Evolutionary conservation across 2,113 vertebrate species (phyloP).

Genomic region (Microcebus lehilahytsara): DNA sequence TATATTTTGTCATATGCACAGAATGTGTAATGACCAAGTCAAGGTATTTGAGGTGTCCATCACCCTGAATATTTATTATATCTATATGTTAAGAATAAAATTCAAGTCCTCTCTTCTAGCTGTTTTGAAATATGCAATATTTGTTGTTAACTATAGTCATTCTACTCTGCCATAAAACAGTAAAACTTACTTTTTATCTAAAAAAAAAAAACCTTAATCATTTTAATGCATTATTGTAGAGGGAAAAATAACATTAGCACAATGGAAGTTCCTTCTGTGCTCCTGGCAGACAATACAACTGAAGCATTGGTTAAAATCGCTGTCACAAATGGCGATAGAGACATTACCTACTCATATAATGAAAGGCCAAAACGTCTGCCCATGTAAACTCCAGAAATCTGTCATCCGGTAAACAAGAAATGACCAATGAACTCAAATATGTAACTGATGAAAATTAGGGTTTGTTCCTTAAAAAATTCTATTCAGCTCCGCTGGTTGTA

Average conservation of each 20-base stretch:
- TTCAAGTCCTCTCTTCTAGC: too few species aligned
- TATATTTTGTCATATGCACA: too few species aligned
- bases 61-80: too few species aligned
- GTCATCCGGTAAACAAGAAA: slow-evolving; percentile 41
- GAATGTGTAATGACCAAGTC: too few species aligned
- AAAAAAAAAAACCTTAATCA: background rate
- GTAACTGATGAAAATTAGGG: slow-evolving; percentile 67
- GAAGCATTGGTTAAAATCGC: background rate
- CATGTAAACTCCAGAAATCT: slow-evolving; percentile 56
- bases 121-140: too few species aligned
- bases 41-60: too few species aligned
- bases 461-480: slow-evolving; percentile 60
- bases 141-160: too few species aligned
- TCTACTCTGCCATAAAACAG: too few species aligned
- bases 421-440: slow-evolving; percentile 57
- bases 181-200: too few species aligned
- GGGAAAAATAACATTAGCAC: background rate
- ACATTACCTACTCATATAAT: background rate
- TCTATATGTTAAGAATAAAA: too few species aligned
- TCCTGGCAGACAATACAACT: background rate
- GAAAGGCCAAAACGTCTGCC: slow-evolving; percentile 23
- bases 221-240: background rate
- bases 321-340: background rate
- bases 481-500: slow-evolving; percentile 68
- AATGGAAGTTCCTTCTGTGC: background rate